A percentile compares a stretch with the other conserved stretches of the same genome.
Evolutionary conservation across 2,113 vertebrate genomes (phyloP).

Genomic region (Hyaena hyaena): DNA sequence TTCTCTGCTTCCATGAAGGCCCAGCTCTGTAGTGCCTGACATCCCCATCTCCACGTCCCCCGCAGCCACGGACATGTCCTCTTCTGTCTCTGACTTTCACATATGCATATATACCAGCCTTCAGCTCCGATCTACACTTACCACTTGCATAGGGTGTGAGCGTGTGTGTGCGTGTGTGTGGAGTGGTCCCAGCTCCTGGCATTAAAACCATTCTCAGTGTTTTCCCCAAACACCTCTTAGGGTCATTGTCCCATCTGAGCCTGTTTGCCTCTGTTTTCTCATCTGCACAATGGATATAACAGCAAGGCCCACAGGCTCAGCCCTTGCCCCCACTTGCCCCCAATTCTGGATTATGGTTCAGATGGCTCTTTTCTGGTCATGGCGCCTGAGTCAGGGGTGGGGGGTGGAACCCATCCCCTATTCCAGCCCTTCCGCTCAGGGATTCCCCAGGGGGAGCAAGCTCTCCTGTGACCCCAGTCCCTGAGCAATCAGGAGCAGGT

Average conservation of each 20-base stretch:
- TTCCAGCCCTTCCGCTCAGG: neutral
- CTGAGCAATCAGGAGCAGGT: neutral
- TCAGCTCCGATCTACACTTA: neutral
- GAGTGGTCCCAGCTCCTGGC: neutral
- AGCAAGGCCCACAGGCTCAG: neutral
- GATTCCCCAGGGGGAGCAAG: neutral
- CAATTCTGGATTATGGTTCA: neutral
- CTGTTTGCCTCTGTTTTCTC: neutral
- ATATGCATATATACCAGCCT: too few relatives aligned
- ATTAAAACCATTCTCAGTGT: neutral
- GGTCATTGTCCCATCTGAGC: neutral
- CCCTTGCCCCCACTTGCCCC: neutral
- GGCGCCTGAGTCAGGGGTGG: neutral
- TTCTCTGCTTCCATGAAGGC: neutral
- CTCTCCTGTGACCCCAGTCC: neutral
- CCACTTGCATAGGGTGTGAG: neutral
- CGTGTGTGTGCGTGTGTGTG: neutral
- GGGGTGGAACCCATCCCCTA: neutral
- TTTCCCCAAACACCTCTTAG: neutral
- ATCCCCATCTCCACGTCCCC: neutral
- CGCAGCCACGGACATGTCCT: neutral
- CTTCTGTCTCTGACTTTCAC: neutral
- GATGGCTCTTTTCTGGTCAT: neutral
- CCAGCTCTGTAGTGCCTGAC: neutral
- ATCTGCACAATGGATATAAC: neutral